Evolutionary conservation across 2,113 vertebrate species (phyloP), one percentile per base, ranked within the genome.

Genomic region (Pteruthius melanotis): DNA sequence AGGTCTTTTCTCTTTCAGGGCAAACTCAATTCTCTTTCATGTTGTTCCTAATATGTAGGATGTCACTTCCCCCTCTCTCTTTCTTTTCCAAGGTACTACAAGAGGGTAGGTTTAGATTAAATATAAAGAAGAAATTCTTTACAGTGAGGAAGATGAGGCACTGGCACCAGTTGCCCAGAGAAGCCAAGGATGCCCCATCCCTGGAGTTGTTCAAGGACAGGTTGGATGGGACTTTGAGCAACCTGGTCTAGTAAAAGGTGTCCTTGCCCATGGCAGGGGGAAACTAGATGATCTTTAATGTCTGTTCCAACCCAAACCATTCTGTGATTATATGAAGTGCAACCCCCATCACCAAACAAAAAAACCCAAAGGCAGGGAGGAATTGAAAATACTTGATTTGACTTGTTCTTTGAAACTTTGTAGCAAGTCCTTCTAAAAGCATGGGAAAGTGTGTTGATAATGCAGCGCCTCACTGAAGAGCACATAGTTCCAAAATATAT

Each of bases 401-500:
- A 61, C 12, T 76, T 28, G 11, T 14, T 83, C 20, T 44, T 20
- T 63, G 57, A 77, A 72, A 40, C 33, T 77, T 82, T 20, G 19
- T 44, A 42, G 6, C 14, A 35, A 75, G 33, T 83, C 15, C 57
- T 93, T 97, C 80, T 94, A 83, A 84, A 93, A 78, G 74, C 26
- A 8, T 24, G 13, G 33, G 19, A n/a, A 66, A 30, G 44, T 78
- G 81, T 83, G 70, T 92, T 96, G 88, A 80, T 77, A 94, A 95
- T 47, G 83, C 77, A 95, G 78, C 31, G 15, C 74, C 89, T 91
- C 84, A 35, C 83, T 31, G n/a, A 80, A 92, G 79, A 94, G 82
- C 91, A 94, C 90, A 56, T 90, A 94, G 79, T 78, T 88, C 63
- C 83, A 49, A 77, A 94, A 92, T 69, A 80, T 33, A 94, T 96